These are phyloP conservation scores for Isotomurus palustris DNA, from an alignment of 2,888 invertebrate species.

Conservation along the genomic window DNA sequence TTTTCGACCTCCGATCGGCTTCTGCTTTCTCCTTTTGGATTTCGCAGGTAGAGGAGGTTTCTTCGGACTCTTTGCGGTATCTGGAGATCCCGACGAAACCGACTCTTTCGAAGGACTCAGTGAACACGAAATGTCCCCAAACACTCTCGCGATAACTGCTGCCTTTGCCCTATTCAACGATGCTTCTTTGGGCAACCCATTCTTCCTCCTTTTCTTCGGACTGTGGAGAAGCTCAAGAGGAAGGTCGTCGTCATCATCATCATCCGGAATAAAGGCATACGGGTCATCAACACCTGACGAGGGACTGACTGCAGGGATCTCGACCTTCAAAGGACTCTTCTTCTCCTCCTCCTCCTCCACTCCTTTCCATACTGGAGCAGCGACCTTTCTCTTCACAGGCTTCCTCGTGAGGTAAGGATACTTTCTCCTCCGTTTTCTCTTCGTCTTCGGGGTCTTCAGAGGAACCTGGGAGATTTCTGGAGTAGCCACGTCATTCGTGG, in stretches of 20 bases:
- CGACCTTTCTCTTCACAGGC: neutral
- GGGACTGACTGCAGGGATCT: neutral
- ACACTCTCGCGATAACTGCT: no score
- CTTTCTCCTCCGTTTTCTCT: neutral
- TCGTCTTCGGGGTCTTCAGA: neutral
- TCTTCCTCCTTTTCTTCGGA: neutral
- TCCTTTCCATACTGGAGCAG: neutral
- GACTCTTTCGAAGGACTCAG: no score
- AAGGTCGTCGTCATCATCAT: neutral
- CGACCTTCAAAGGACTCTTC: neutral
- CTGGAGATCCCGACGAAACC: no score
- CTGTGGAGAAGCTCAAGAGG: no score
- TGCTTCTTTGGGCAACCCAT: neutral
- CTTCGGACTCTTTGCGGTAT: no score
- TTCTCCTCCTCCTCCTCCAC: neutral
- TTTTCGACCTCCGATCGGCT: neutral
- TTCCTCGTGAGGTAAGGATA: conserved; percentile 4
- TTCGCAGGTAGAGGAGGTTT: neutral
- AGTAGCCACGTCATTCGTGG: no score
- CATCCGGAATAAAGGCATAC: conserved; percentile 5
- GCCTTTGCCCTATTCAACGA: no score
- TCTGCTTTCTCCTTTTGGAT: neutral
- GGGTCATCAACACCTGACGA: neutral
- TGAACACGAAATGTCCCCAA: no score
- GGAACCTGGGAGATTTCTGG: neutral